A percentile compares a stretch with the other conserved stretches of the same genome.
These are phyloP conservation scores for Micronisus gabar DNA, from an alignment of 2,113 vertebrate species.

Conservation along the genomic window DNA sequence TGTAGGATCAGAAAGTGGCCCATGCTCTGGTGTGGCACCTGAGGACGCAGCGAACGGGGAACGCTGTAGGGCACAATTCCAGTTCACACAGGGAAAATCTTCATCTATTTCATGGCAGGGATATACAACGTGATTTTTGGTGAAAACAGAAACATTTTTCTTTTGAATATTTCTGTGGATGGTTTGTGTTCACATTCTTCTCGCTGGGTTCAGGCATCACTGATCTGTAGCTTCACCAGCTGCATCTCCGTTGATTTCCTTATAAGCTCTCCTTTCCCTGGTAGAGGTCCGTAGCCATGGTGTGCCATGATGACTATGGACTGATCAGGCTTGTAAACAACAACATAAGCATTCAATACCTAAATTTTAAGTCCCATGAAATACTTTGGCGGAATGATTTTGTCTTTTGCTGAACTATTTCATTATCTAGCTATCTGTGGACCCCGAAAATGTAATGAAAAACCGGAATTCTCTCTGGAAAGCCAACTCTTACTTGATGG, in stretches of 20 bases:
- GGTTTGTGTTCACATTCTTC: neutral
- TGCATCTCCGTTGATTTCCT: neutral
- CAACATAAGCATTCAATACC: neutral
- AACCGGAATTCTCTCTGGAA: neutral
- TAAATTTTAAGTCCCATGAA: neutral
- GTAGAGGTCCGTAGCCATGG: neutral
- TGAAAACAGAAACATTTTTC: neutral
- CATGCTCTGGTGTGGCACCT: neutral
- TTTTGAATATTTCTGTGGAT: neutral
- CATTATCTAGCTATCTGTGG: neutral
- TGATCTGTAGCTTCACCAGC: neutral
- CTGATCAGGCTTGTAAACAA: neutral
- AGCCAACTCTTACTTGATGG: neutral
- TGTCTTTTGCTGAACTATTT: neutral
- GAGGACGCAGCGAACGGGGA: neutral
- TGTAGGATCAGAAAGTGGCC: neutral
- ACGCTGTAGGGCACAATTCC: neutral
- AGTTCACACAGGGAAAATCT: neutral
- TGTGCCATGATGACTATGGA: neutral
- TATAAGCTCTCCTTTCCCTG: neutral
- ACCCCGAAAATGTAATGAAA: neutral
- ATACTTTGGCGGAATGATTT: neutral
- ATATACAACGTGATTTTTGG: neutral
- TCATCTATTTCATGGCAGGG: neutral
- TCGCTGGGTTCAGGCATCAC: neutral